Evolutionary conservation across 1,140 invertebrate species (phyloP).

Genomic region (Brachionus rubens): DNA sequence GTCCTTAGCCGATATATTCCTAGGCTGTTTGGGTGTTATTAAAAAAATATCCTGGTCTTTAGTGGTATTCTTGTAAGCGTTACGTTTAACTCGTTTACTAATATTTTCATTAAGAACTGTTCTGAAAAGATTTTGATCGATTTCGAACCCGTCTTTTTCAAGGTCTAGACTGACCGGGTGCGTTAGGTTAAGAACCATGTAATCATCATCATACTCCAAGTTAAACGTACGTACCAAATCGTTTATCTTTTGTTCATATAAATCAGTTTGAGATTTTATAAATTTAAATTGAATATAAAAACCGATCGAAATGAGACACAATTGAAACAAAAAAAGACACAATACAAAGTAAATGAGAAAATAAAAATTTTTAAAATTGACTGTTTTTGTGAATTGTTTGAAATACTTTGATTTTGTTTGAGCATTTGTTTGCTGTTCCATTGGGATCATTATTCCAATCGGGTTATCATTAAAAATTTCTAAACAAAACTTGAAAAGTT

Average conservation of each 20-base stretch:
- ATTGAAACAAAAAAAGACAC: background rate
- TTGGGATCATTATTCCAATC: too few relatives aligned
- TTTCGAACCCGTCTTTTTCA: background rate
- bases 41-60: slow-evolving; percentile 9
- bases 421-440: too few relatives aligned
- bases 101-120: background rate
- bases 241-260: background rate
- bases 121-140: background rate
- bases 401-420: too few relatives aligned
- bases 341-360: background rate
- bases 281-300: slow-evolving; percentile 6
- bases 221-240: background rate
- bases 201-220: background rate
- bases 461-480: too few relatives aligned
- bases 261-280: background rate
- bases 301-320: background rate
- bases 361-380: too few relatives aligned
- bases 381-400: too few relatives aligned
- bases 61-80: background rate
- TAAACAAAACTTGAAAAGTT: too few relatives aligned
- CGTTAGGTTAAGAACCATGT: slow-evolving; percentile 6
- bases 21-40: slow-evolving; percentile 12
- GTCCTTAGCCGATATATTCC: slow-evolving; percentile 5
- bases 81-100: background rate
- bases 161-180: background rate